These are phyloP conservation scores for Lycophotia porphyrea DNA, from an alignment of 2,888 invertebrate genomes.

Conservation along the genomic window DNA sequence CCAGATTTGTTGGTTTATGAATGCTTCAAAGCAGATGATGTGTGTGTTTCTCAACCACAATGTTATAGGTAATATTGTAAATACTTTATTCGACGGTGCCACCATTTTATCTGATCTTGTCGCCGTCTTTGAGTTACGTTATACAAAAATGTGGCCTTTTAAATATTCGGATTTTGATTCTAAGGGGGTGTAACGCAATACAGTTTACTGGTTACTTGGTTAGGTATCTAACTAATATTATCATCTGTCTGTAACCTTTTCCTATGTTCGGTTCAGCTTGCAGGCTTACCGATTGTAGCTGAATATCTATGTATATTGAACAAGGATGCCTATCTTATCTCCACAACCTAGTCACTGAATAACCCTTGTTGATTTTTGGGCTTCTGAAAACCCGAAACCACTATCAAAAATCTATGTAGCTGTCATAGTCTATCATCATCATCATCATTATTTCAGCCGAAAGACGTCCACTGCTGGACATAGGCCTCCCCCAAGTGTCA, in stretches of 20 bases:
- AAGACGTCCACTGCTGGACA: too few relatives aligned
- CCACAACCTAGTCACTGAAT: neutral
- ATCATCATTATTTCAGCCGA: too few relatives aligned
- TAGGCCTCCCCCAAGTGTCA: too few relatives aligned
- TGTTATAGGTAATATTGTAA: neutral
- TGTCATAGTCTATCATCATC: too few relatives aligned
- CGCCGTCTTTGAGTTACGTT: neutral
- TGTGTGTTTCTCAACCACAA: neutral
- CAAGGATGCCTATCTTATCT: neutral
- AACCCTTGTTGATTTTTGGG: neutral
- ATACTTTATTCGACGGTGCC: neutral
- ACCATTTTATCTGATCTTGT: neutral
- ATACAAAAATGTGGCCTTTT: neutral
- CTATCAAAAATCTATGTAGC: too few relatives aligned
- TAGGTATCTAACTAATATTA: neutral
- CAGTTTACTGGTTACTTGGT: too few relatives aligned
- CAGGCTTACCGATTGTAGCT: neutral
- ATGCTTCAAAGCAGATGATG: neutral
- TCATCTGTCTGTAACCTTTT: too few relatives aligned
- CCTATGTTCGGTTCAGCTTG: neutral
- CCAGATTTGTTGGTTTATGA: conserved; percentile 12
- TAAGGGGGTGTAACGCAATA: too few relatives aligned
- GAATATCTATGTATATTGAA: too few relatives aligned
- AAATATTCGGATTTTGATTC: neutral
- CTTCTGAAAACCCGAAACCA: neutral